phyloP scores from a whole-genome alignment of 2,113 vertebrate genomes.

The Zosterops lateralis region DNA sequence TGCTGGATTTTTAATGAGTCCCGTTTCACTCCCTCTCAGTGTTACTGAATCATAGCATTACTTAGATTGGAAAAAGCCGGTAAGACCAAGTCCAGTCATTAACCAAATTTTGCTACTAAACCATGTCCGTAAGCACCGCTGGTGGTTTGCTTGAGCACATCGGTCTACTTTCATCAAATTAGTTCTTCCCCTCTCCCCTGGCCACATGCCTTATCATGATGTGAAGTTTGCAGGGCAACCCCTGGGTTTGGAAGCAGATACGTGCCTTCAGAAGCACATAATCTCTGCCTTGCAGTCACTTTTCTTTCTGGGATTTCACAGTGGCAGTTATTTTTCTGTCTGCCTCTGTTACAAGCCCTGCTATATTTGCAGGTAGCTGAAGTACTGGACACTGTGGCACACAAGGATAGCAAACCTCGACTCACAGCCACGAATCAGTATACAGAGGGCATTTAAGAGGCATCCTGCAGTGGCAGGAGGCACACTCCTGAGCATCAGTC shows the following conservation, averaged over 20 bases:
- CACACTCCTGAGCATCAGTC: background rate
- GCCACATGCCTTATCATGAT: accelerated
- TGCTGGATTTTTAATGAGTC: background rate
- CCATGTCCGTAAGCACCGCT: accelerated
- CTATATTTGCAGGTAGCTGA: background rate
- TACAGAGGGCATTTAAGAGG: background rate
- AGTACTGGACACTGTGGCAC: background rate
- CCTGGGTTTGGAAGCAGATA: background rate
- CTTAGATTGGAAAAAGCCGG: background rate
- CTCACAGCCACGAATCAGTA: background rate
- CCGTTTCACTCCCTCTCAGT: background rate
- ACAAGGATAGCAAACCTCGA: background rate
- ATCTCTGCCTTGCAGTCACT: background rate
- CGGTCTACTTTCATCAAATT: background rate
- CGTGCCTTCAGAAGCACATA: background rate
- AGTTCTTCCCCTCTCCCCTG: background rate
- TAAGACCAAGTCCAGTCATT: background rate
- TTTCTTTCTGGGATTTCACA: background rate
- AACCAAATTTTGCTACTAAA: background rate
- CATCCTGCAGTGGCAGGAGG: background rate
- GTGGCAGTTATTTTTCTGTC: background rate
- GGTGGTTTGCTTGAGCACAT: background rate
- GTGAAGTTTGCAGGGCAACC: background rate
- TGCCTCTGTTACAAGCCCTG: background rate
- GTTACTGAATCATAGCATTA: background rate